phyloP scores from a whole-genome alignment of 2,113 vertebrate species.

The Salvelinus fontinalis region DNA sequence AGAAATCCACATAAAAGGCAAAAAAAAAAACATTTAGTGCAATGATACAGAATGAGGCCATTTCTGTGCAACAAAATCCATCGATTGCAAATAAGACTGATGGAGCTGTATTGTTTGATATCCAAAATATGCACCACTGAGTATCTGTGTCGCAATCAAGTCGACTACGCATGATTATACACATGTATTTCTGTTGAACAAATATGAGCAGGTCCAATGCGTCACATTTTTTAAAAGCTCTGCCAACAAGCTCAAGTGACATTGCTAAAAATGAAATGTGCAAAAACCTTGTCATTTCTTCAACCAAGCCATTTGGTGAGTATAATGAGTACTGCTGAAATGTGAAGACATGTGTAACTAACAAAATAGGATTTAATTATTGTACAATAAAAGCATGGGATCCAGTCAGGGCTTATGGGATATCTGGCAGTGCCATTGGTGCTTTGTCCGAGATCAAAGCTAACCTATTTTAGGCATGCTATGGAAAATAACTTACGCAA shows the following conservation, averaged over 20 bases:
- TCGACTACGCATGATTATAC: neutral
- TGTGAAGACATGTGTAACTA: constrained; percentile 11
- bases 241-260: neutral
- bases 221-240: neutral
- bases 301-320: constrained; percentile 19
- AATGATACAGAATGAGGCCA: constrained; percentile 19
- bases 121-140: constrained; percentile 19
- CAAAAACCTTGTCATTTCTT: neutral
- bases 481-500: neutral
- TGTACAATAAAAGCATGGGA: neutral
- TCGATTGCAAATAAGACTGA: constrained; percentile 1
- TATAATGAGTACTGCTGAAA: neutral
- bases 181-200: neutral
- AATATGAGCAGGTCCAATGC: neutral
- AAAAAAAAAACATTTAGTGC: constrained; percentile 27
- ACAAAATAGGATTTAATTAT: neutral
- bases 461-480: neutral
- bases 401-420: neutral
- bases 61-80: constrained; percentile 43
- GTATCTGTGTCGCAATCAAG: neutral
- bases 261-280: neutral
- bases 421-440: neutral
- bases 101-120: neutral
- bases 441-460: neutral
- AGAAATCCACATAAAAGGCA: constrained; percentile 19